phyloP scores from a whole-genome alignment of 1,140 invertebrate species.

The Philotrypesis tridentata region DNA sequence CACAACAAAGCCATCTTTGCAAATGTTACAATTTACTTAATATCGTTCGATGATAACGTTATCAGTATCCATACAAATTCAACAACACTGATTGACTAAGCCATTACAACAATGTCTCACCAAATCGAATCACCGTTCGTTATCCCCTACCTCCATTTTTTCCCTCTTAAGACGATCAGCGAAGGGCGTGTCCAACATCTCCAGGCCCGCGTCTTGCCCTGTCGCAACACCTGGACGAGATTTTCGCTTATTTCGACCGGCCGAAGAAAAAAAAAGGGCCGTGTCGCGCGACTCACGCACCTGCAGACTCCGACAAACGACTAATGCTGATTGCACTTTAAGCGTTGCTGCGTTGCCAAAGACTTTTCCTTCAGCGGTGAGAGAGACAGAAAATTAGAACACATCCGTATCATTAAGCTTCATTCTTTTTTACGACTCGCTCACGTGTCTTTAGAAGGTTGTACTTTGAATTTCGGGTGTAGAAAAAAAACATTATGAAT shows the following conservation, averaged over 20 bases:
- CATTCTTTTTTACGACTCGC: constrained; percentile 33
- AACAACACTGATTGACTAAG: too few species aligned
- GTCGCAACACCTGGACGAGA: neutral
- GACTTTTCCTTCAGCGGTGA: constrained; percentile 8
- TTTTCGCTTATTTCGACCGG: neutral
- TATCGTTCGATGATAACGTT: too few species aligned
- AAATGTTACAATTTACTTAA: too few species aligned
- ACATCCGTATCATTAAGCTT: constrained; percentile 15
- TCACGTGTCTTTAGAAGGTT: too few species aligned
- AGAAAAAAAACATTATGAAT: too few species aligned
- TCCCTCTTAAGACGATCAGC: neutral
- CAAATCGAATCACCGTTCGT: too few species aligned
- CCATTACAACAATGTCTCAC: too few species aligned
- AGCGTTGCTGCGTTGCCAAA: neutral
- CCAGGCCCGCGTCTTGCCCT: neutral
- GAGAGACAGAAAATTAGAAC: neutral
- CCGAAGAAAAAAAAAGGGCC: constrained; percentile 1
- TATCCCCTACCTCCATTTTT: neutral
- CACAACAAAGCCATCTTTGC: too few species aligned
- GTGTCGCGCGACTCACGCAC: neutral
- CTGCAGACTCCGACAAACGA: neutral
- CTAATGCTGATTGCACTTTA: constrained; percentile 47
- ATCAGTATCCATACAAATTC: too few species aligned
- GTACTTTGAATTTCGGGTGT: too few species aligned
- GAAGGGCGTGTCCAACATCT: neutral